These are phyloP conservation scores for Crotophaga sulcirostris DNA, from an alignment of 2,113 vertebrate species.

Conservation along the genomic window DNA sequence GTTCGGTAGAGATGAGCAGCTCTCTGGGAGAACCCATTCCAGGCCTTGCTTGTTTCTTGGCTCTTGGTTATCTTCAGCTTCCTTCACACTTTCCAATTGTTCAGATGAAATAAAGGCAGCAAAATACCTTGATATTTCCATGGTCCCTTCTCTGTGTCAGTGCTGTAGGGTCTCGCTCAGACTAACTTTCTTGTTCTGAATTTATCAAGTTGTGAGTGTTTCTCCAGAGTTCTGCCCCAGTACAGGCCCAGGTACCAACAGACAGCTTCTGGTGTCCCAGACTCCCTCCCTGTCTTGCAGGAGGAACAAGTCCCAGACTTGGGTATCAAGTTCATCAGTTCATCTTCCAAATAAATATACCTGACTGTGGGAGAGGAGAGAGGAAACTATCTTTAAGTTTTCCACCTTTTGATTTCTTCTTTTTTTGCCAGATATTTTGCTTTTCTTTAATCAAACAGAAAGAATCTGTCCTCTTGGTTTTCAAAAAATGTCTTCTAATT, in stretches of 20 bases:
- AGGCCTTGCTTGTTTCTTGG: neutral
- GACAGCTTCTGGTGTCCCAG: neutral
- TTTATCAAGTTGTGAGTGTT: neutral
- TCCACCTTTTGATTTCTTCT: neutral
- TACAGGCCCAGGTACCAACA: neutral
- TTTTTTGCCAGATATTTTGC: neutral
- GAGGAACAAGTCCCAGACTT: neutral
- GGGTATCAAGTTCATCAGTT: neutral
- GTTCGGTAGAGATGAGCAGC: neutral
- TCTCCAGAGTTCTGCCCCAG: neutral
- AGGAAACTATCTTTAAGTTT: neutral
- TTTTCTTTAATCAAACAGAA: neutral
- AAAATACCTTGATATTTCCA: neutral
- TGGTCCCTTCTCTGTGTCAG: neutral
- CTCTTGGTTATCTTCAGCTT: neutral
- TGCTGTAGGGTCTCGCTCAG: neutral
- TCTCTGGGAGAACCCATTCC: neutral
- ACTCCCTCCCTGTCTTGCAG: neutral
- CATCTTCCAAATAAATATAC: neutral
- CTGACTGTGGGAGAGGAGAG: neutral
- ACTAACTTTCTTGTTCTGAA: neutral
- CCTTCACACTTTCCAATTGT: accelerated
- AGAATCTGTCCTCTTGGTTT: neutral
- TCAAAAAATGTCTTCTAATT: neutral
- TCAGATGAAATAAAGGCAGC: neutral